phyloP scores from a whole-genome alignment of 2,113 vertebrate genomes.

The Serinus canaria region DNA sequence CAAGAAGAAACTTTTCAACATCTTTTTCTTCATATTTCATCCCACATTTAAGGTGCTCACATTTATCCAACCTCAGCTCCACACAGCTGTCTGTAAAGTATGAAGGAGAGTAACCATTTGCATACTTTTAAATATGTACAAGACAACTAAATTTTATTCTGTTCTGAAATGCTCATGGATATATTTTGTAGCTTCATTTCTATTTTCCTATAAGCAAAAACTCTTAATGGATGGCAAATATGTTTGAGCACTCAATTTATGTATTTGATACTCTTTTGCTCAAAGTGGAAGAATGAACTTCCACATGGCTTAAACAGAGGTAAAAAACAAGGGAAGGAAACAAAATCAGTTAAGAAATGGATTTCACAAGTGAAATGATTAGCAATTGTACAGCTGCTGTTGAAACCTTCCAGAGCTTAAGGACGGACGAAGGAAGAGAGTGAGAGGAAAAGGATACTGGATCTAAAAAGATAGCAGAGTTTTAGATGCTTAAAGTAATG shows the following conservation, averaged over 20 bases:
- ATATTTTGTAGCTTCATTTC: neutral
- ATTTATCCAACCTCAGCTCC: neutral
- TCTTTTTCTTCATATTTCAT: neutral
- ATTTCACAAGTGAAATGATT: neutral
- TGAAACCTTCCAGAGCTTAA: neutral
- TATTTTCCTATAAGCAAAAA: neutral
- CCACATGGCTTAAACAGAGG: neutral
- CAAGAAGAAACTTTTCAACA: neutral
- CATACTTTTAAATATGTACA: neutral
- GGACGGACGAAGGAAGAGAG: rapidly evolving
- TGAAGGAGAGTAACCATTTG: neutral
- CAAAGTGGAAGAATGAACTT: neutral
- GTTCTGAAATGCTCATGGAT: neutral
- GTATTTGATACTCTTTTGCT: neutral
- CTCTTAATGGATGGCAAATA: neutral
- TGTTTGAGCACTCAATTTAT: neutral
- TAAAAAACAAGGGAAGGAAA: neutral
- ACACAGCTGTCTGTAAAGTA: neutral
- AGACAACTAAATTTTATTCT: neutral
- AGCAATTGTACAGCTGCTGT: neutral
- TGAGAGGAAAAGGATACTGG: neutral
- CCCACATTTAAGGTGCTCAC: neutral
- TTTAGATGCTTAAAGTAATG: neutral
- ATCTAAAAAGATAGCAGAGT: neutral
- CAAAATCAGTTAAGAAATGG: neutral